Evolutionary conservation across 2,113 vertebrate species (phyloP).

Genomic region (Buteo buteo): DNA sequence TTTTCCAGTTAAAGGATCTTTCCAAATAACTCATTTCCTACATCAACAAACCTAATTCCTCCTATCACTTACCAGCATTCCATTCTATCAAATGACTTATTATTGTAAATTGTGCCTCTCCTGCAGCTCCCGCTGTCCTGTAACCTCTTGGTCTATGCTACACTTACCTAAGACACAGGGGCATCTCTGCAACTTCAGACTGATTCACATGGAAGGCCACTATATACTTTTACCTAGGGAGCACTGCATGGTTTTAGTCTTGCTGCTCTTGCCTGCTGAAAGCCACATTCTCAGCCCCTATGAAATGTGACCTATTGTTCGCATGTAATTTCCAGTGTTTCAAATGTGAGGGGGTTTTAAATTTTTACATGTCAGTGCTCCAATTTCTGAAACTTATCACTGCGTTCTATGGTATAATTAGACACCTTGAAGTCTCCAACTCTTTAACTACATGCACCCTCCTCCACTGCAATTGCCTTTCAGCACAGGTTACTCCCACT

Average conservation of each 20-base stretch:
- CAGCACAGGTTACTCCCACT: neutral
- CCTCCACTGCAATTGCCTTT: neutral
- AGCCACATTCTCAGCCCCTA: neutral
- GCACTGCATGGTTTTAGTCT: neutral
- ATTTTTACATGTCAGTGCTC: neutral
- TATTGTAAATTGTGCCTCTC: neutral
- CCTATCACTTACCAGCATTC: neutral
- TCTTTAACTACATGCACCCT: neutral
- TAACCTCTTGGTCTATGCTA: neutral
- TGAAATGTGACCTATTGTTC: neutral
- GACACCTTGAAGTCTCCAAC: neutral
- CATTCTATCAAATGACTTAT: neutral
- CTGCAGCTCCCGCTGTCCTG: neutral
- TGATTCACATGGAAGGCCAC: neutral
- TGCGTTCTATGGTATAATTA: neutral
- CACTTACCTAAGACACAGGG: fast-evolving
- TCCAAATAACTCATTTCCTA: neutral
- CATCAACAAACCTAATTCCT: neutral
- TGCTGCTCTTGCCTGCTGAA: neutral
- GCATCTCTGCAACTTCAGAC: neutral
- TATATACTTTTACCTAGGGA: neutral
- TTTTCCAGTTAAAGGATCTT: neutral
- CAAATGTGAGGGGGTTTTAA: fast-evolving
- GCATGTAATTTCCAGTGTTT: neutral
- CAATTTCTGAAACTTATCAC: neutral